Evolutionary conservation across 30 jellyfish, hydroid and myxozoan species (phyloP), one percentile per base, ranked within the genome.

Genomic region (Pseudorhiza aurosa): DNA sequence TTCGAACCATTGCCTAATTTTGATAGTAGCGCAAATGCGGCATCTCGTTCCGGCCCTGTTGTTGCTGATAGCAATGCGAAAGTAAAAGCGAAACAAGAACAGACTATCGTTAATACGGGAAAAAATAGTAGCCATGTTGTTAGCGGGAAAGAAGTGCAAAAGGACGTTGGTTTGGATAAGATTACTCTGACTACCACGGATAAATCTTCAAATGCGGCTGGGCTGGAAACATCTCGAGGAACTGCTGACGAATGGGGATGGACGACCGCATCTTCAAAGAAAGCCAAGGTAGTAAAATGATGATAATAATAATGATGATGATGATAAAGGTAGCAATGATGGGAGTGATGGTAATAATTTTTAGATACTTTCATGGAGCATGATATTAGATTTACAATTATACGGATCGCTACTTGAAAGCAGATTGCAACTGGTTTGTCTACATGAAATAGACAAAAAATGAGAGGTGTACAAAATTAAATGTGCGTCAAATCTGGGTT

Each of bases 211-310:
- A 8, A 15, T 18, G 59, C 44, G 2, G 63, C 28, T 8, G 68
- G 29, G 39, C 31, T 8, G 37, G 87, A 39, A 1, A 28, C 59
- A 0, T 65, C 53, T 26, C 58, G 33, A 37, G 60, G 77, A 39
- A 90, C 76, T 31, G 68, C 82, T 1, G 96, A 73, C 12, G 97
- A 82, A 49, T 75, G 88, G 83, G 98, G 96, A 6, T 92, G 98
- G 98, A 85, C 97, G 21, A 92, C 96, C 21, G 96, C 95, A 22
- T 79, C 98, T 9, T 79, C 98, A 19, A 72, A 59, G 82, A 85
- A 78, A 67, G 44, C 96, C 4, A 92, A 92, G 93, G 95, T 83
- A 83, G 6, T 18, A 10, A 8, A 14, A n/a, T n/a, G n/a, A n/a
- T n/a, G n/a, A n/a, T n/a, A n/a, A n/a, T n/a, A n/a, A n/a, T 21